phyloP scores from a whole-genome alignment of 2,113 vertebrate genomes.

The Rhodinocichla rosea region DNA sequence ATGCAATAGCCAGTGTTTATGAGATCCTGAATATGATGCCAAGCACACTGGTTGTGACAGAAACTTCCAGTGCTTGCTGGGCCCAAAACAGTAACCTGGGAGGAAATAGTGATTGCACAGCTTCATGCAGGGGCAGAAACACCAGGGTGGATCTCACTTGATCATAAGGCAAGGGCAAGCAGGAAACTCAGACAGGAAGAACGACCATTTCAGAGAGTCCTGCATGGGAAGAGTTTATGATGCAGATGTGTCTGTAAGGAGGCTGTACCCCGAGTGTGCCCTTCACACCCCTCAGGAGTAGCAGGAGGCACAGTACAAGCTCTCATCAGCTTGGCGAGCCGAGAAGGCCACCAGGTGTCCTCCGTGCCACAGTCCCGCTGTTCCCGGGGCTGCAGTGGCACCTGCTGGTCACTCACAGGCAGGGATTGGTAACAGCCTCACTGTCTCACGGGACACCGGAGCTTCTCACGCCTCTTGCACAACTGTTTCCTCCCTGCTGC shows the following conservation, averaged over 20 bases:
- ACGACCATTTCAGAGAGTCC: neutral
- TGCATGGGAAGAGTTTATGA: neutral
- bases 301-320: neutral
- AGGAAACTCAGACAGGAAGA: neutral
- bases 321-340: fast-evolving
- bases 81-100: neutral
- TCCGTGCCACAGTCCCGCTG: neutral
- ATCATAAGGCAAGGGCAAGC: neutral
- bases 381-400: slow-evolving; percentile 33
- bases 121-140: neutral
- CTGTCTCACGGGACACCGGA: neutral
- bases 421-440: neutral
- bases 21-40: fast-evolving
- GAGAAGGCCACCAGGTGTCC: neutral
- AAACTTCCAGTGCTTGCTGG: neutral
- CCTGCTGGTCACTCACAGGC: slow-evolving; percentile 42
- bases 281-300: too few relatives aligned
- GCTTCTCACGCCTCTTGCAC: neutral
- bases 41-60: neutral
- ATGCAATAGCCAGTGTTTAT: neutral
- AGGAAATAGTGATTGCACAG: neutral
- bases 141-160: neutral
- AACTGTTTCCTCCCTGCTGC: neutral
- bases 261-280: neutral
- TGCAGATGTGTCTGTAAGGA: fast-evolving